Base-by-base conservation (phyloP, 2,113 vertebrate species). In the Laticauda laticaudata region DNA sequence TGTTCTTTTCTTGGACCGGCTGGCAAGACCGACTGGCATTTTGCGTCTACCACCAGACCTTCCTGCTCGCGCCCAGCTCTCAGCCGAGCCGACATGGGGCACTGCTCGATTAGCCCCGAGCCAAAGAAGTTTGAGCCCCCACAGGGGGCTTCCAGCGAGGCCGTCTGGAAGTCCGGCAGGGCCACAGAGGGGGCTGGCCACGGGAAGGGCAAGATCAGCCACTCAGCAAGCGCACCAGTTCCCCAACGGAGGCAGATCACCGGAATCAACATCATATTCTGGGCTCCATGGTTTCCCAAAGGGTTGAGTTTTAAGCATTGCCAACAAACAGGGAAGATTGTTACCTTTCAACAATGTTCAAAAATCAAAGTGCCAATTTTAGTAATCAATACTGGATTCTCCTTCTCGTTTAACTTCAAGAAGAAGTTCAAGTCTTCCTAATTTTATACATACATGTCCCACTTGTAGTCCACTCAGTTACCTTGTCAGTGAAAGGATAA, bases 131-230 rank as follows among this genome's bases (percentile, higher is more conserved):
- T 75, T 11, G 10, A 2, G 0, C 59, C 24, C 59, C 10, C 14
- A 59, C 1, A 0, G 14, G 2, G 64, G n/a, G 29, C 12, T 34
- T 18, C 14, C 0, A 18, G n/a, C 0, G 5, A 75, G 14, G 64
- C 64, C 18, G n/a, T n/a, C 14, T 11, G n/a, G n/a, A 20, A 18
- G 64, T 12, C 15, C 69, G 20, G 69, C 69, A 75, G 69, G 15
- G n/a, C 69, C 69, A 7, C n/a, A 14, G 5, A 18, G n/a, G 64
- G 5, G 2, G n/a, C n/a, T 18, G 14, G 64, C n/a, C 5, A n/a
- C 14, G 1, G 15, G 69, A 75, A 75, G 34, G n/a, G n/a, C 69
- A 15, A 3, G n/a, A 7, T 18, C n/a, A 34, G 69, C 69, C 18
- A 1, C n/a, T 2, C n/a, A 18, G n/a, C 6, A 34, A 34, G n/a